Evolutionary conservation across 2,888 invertebrate genomes (phyloP), one percentile per base, ranked within the genome.

Genomic region (Panopea generosa): DNA sequence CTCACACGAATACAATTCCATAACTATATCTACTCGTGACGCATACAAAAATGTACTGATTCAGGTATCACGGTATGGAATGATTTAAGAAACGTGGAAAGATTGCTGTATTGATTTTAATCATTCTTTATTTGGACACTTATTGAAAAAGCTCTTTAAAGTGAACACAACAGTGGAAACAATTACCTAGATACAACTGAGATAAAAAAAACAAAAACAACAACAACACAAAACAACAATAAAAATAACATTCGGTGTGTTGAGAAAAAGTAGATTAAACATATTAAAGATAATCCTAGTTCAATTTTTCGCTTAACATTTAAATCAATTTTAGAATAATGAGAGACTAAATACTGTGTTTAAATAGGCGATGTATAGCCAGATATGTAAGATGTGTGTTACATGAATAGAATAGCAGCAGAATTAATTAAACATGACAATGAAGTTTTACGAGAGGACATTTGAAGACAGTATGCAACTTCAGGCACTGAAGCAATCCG

Each of bases 401-500:
- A 16, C 45, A 33, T 33, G 33, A 33, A 11, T 7, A 33, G 33
- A 7, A 11, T 33, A 7, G 4, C 16, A 4, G 3, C n/a, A 45
- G 45, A 20, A 45, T 16, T 6, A 16, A 9, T 45, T 45, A 45
- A 18, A 45, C 16, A 77, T 72, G 71, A 71, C 66, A 57, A 65
- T 74, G 67, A 78, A 68, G 49, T 79, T 78, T 55, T 74, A 70
- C 26, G 78, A 78, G 18, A 55, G 78, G 22, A 65, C 60, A 24
- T 69, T 68, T 56, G 75, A 75, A 16, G 68, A 77, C 56, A 70
- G 71, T 56, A 67, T 83, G 74, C 79, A 80, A 33, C 73, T 86
- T 66, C 83, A 83, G 53, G 71, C 84, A 18, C 69, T 86, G 16
- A 86, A 85, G 66, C 75, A 81, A n/a, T 83, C 84, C 43, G 84